phyloP scores from a whole-genome alignment of 2,113 vertebrate genomes.

The Nerophis ophidion region DNA sequence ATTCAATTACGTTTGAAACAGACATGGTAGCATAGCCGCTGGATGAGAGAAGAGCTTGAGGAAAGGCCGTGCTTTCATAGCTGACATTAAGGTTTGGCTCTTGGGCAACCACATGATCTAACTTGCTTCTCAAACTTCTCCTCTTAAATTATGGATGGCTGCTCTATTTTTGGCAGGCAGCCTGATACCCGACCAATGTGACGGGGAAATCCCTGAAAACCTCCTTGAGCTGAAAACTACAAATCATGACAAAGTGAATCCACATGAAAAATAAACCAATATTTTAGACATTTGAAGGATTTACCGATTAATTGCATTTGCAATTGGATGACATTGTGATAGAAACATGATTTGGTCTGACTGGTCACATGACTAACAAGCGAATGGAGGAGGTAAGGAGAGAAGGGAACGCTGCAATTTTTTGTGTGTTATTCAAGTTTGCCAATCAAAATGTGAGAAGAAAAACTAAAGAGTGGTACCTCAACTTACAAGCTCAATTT shows the following conservation, averaged over 20 bases:
- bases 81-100: conserved; percentile 47
- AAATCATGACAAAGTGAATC: conserved; percentile 22
- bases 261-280: conserved; percentile 48
- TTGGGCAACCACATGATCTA: conserved; percentile 31
- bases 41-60: conserved; percentile 34
- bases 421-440: too few relatives aligned
- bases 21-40: conserved; percentile 2
- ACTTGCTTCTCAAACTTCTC: conserved; percentile 45
- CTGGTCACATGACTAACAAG: too few relatives aligned
- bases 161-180: conserved; percentile 48
- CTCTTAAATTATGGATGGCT: conserved; percentile 39
- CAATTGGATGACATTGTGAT: too few relatives aligned
- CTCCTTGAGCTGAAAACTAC: conserved; percentile 28
- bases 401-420: too few relatives aligned
- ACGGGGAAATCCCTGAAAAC: conserved; percentile 29
- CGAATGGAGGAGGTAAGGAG: too few relatives aligned
- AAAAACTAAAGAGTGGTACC: too few relatives aligned
- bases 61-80: conserved; percentile 34
- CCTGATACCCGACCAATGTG: conserved; percentile 40
- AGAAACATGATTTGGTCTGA: too few relatives aligned
- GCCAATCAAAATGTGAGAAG: too few relatives aligned
- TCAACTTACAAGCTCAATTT: too few relatives aligned
- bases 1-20: conserved; percentile 36
- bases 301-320: too few relatives aligned
- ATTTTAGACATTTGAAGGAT: conserved; percentile 22